Base-by-base conservation (phyloP, 2,888 invertebrate species). In the Bombyx huttoni region DNA sequence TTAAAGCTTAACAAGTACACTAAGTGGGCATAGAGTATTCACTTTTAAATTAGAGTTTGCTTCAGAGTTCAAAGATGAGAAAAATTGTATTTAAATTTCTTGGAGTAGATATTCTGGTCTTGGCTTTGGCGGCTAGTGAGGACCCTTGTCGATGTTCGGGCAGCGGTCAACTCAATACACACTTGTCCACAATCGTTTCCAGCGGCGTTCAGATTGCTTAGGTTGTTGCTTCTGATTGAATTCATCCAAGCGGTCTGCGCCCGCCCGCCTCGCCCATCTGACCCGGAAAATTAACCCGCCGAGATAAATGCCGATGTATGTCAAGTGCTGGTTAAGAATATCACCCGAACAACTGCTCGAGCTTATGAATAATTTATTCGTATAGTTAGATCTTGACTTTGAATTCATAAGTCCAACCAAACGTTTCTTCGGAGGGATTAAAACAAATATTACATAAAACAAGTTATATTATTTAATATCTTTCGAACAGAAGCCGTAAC, bases 181-280 rank as follows among this genome's bases (percentile, higher is more conserved):
- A 73, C 79, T 81, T 67, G 69, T 75, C 70, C 63, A 65, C 81
- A 80, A 82, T 79, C 83, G 78, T 80, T 80, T 77, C 67, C 73
- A 67, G 63, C 70, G 66, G 68, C 68, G 70, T 63, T 73, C 75
- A 76, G 81, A 85, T 84, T 85, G 80, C 78, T 84, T 78, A 75
- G 77, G 75, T 81, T 77, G 81, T 81, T 77, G 79, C 78, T 77
- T 78, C 74, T 85, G 86, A 86, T 84, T 83, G 82, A 84, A 81
- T 85, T 80, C 79, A 79, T 72, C 69, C 67, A 65, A 70, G 64
- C 63, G 65, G 52, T 54, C 59, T 60, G 52, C 58, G 57, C 52
- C 62, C 63, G 63, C 63, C 57, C 59, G 62, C 62, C 61, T 61
- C 63, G 65, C 58, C 63, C 58, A 71, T 62, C 65, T 69, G 74